Base-by-base conservation (phyloP, 1,140 invertebrate species). In the Zaprionus camerounensis region DNA sequence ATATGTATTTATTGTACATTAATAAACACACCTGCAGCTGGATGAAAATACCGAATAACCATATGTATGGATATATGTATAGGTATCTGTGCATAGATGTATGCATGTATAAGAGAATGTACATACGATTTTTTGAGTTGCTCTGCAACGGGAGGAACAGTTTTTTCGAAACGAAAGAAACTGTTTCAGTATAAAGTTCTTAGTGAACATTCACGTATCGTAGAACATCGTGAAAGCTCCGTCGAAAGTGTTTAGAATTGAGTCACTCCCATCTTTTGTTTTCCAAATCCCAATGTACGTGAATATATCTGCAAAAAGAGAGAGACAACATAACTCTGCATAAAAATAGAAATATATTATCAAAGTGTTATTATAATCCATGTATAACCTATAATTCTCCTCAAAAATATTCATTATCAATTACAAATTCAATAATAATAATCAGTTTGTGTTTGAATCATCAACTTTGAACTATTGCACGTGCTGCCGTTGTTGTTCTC, bases 131-230 rank as follows among this genome's bases (percentile, higher is more conserved):
- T 34, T 64, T 22, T 59, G 41, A 53, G 41, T 36, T 53, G 3
- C 9, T 34, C 17, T 69, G 61, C 34, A 12, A 2, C 15, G 53
- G 13, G 53, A 51, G 28, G 71, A 44, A 20, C 34, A 61, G 5
- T 68, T 62, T 73, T 64, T 76, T 34, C 24, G 66, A 75, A 31
- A 56, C 34, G 51, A 51, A 57, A 24, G 38, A 57, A 71, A 41
- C 20, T 49, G 34, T 38, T 66, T 79, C 63, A 79, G 77, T 79
- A 49, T 34, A 67, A 66, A 72, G 62, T 71, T 71, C 68, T 71
- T 44, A 17, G 63, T 76, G 63, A 65, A 75, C 44, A 76, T 71
- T 65, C 72, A 75, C 65, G 62, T 56, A 57, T 46, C 31, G 44
- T 73, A 68, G 2, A 46, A 17, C 31, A 34, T 17, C 58, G 63